Conservation (phyloP, 1,140 invertebrate species). For the Leptinotarsa lineolata region DNA sequence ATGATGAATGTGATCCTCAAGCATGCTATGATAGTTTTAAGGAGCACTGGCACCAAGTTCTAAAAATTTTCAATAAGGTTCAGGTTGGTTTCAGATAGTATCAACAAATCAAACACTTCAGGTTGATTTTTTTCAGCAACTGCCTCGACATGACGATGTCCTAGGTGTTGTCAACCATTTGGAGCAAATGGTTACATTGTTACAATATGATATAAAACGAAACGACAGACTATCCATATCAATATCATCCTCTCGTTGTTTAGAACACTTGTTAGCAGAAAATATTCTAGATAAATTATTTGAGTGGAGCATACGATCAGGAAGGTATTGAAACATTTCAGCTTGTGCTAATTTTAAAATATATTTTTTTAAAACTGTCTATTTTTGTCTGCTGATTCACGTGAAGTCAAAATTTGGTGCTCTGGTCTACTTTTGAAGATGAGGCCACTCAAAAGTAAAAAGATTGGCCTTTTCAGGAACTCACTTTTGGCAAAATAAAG, state of each 20-base stretch:
- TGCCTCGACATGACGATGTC: conserved; percentile 78
- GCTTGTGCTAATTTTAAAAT: too few species aligned
- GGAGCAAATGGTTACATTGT: conserved; percentile 88
- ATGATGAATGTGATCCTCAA: conserved; percentile 66
- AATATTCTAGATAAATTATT: conserved; percentile 78
- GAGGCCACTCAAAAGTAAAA: too few species aligned
- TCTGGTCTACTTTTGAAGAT: too few species aligned
- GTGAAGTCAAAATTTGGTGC: too few species aligned
- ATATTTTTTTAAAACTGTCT: too few species aligned
- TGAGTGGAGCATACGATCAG: conserved; percentile 75
- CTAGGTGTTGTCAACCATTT: conserved; percentile 88
- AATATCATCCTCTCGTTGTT: conserved; percentile 66
- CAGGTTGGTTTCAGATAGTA: conserved; percentile 39
- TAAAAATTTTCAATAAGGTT: conserved; percentile 77
- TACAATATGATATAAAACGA: conserved; percentile 77
- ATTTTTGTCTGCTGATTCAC: too few species aligned
- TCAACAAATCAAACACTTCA: conserved; percentile 34
- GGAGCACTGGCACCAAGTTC: conserved; percentile 92
- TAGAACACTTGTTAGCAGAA: conserved; percentile 77
- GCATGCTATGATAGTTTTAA: conserved; percentile 91
- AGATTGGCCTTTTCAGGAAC: too few species aligned
- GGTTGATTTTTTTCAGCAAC: conserved; percentile 47
- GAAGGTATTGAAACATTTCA: conserved; percentile 59
- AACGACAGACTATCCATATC: conserved; percentile 56
- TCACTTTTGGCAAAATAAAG: too few species aligned